Evolutionary conservation across 2,888 invertebrate genomes (phyloP).

Genomic region (Muschampia plurimacula): DNA sequence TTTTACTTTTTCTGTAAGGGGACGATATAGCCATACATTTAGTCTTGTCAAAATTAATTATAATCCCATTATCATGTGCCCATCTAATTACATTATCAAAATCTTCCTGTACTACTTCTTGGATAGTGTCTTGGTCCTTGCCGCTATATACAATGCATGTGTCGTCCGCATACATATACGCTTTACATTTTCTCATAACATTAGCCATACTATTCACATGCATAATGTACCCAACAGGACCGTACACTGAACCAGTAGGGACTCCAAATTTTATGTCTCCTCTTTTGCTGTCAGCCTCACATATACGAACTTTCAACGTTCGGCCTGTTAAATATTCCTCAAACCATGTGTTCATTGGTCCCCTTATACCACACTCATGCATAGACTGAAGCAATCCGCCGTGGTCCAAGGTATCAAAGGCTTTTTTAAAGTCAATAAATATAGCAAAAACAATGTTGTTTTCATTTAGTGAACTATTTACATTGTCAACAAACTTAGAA

Average conservation of each 20-base stretch:
- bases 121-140: not conserved
- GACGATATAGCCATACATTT: slow-evolving; percentile 18
- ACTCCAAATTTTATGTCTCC: slow-evolving; percentile 33
- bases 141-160: slow-evolving; percentile 8
- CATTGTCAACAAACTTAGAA: not conserved
- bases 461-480: not conserved
- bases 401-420: slow-evolving; percentile 43
- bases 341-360: slow-evolving; percentile 38
- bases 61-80: slow-evolving; percentile 22
- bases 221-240: slow-evolving; percentile 44
- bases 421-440: slow-evolving; percentile 43
- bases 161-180: slow-evolving; percentile 21
- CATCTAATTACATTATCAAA: slow-evolving; percentile 12
- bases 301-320: not conserved
- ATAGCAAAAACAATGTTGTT: not conserved
- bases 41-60: slow-evolving; percentile 16
- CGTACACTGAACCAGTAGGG: slow-evolving; percentile 37
- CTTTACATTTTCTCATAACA: slow-evolving; percentile 35
- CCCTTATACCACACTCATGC: slow-evolving; percentile 41
- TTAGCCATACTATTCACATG: slow-evolving; percentile 43
- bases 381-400: slow-evolving; percentile 40
- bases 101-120: not conserved
- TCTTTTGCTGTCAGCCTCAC: not conserved
- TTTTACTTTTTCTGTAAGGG: not conserved
- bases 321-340: slow-evolving; percentile 15